These are phyloP conservation scores for Jordanella pulchra DNA, from an alignment of 2,797 vertebrate species.

Conservation along the genomic window DNA sequence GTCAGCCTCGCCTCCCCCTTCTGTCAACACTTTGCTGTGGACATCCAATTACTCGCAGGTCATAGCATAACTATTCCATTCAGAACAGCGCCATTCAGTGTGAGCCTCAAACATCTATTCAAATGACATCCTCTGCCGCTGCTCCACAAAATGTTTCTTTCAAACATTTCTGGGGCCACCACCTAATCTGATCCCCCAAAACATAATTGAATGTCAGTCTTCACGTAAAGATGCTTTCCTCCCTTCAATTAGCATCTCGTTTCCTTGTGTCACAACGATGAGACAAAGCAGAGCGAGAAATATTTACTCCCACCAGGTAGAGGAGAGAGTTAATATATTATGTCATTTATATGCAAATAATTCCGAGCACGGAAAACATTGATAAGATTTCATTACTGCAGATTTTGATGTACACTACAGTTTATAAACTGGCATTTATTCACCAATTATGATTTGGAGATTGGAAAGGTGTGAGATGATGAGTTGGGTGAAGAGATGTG, in stretches of 20 bases:
- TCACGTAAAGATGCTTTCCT: constrained; percentile 79
- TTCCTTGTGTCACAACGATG: constrained; percentile 67
- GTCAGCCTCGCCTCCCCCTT: constrained; percentile 40
- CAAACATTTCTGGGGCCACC: constrained; percentile 72
- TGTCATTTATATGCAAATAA: constrained; percentile 88
- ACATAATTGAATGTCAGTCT: constrained; percentile 86
- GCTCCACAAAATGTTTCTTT: constrained; percentile 76
- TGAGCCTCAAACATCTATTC: constrained; percentile 71
- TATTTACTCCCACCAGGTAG: constrained; percentile 83
- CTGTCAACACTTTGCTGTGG: constrained; percentile 74
- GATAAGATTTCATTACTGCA: constrained; percentile 82
- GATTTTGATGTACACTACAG: constrained; percentile 80
- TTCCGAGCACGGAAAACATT: constrained; percentile 68
- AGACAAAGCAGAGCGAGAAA: constrained; percentile 80
- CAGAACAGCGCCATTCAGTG: constrained; percentile 69
- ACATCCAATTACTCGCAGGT: constrained; percentile 83
- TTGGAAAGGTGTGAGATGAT: constrained; percentile 59
- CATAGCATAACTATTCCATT: constrained; percentile 76
- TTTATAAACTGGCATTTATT: constrained; percentile 81
- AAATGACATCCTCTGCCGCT: constrained; percentile 68
- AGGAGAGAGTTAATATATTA: constrained; percentile 78
- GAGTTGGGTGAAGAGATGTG: constrained; percentile 28
- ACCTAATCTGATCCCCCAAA: constrained; percentile 78
- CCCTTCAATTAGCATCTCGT: constrained; percentile 82
- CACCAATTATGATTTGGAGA: constrained; percentile 76